Evolutionary conservation across 2,113 vertebrate genomes (phyloP).

Genomic region (Asarcornis scutulata): DNA sequence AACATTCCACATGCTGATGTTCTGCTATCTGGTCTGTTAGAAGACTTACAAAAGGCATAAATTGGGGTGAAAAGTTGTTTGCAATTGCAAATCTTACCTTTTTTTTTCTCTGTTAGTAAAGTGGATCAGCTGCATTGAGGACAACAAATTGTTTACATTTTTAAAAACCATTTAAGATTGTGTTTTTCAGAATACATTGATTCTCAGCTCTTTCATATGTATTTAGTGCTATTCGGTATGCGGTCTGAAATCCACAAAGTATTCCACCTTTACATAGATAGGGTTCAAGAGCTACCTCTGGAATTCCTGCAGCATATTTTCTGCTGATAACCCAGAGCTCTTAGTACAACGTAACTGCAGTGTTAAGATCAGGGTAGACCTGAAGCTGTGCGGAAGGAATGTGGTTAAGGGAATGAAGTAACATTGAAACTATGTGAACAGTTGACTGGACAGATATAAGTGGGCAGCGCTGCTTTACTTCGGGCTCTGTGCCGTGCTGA

Average conservation of each 20-base stretch:
- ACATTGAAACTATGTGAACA: slow-evolving; percentile 55
- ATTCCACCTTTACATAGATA: background rate
- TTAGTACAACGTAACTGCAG: background rate
- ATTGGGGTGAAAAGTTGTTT: slow-evolving; percentile 48
- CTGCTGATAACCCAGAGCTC: slow-evolving; percentile 13
- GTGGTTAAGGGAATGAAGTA: slow-evolving; percentile 60
- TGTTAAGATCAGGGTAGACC: background rate
- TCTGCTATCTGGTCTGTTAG: background rate
- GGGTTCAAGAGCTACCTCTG: background rate
- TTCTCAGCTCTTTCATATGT: background rate
- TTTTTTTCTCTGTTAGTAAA: background rate
- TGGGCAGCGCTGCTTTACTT: slow-evolving; percentile 34
- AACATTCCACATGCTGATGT: slow-evolving; percentile 23
- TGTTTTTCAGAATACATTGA: slow-evolving; percentile 5
- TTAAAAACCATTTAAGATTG: background rate
- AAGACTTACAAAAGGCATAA: slow-evolving; percentile 1
- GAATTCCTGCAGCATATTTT: slow-evolving; percentile 10
- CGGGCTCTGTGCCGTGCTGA: background rate
- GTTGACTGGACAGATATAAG: slow-evolving; percentile 61
- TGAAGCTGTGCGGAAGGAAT: slow-evolving; percentile 43
- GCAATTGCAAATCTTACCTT: slow-evolving; percentile 8
- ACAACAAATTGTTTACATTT: slow-evolving; percentile 13
- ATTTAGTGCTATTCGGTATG: background rate
- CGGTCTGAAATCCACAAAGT: background rate
- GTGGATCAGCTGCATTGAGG: slow-evolving; percentile 11